Percentiles rank a stretch among this genome's conserved stretches.
Evolutionary conservation across 1,140 invertebrate species (phyloP).

Genomic region (Acromyrmex heyeri): DNA sequence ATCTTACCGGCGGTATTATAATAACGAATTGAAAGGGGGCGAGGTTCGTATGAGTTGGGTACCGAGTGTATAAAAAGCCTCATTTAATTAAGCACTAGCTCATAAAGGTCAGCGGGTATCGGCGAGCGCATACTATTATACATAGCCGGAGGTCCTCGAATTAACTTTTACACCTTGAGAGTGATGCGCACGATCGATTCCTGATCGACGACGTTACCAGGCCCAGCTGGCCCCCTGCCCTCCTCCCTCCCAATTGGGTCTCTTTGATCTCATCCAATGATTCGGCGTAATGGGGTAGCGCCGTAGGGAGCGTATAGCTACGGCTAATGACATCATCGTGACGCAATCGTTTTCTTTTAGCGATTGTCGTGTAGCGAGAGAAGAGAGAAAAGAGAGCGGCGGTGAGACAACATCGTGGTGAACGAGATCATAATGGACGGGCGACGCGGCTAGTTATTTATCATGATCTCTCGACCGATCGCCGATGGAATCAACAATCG

Average conservation of each 20-base stretch:
- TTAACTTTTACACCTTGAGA: conserved; percentile 71
- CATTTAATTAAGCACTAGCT: conserved; percentile 71
- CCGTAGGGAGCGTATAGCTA: conserved; percentile 81
- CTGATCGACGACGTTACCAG: conserved; percentile 28
- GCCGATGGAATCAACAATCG: conserved; percentile 50
- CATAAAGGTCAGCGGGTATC: conserved; percentile 61
- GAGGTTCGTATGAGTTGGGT: conserved; percentile 44
- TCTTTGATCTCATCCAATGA: conserved; percentile 79
- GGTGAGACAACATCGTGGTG: conserved; percentile 69
- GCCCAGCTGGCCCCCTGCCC: neutral
- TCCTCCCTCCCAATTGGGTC: neutral
- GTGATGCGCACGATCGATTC: conserved; percentile 29
- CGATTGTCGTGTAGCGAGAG: conserved; percentile 70
- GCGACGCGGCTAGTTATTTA: neutral
- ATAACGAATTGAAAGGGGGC: conserved; percentile 47
- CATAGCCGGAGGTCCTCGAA: conserved; percentile 68
- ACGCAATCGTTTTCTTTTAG: conserved; percentile 84
- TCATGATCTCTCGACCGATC: conserved; percentile 46
- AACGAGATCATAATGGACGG: conserved; percentile 69
- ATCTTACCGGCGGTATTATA: conserved; percentile 39
- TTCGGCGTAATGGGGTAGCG: conserved; percentile 85
- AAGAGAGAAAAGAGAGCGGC: neutral
- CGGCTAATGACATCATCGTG: conserved; percentile 85
- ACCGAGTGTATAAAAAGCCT: conserved; percentile 65
- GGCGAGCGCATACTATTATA: conserved; percentile 37